Evolutionary conservation across 1,140 invertebrate genomes (phyloP), one percentile per base, ranked within the genome.

Genomic region (Meloidogyne hapla): DNA sequence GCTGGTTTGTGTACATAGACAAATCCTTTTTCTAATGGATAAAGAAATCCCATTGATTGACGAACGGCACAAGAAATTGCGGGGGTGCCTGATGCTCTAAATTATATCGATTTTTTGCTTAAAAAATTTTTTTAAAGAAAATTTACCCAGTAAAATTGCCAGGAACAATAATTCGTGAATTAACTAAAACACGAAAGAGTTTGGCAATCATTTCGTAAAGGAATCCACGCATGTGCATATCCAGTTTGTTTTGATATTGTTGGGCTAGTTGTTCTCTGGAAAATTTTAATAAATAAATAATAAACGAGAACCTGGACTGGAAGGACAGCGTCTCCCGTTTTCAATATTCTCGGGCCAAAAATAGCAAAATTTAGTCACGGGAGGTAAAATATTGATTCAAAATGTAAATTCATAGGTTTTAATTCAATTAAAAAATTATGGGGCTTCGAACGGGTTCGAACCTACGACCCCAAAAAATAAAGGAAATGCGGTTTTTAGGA

Each of bases 1-100:
- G 96, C 95, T 13, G 97, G 97, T 87, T 99, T 99, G 87, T 99
- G 95, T 18, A 99, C 93, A 86, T 95, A 99, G 77, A 99, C 97
- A 83, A 99, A 98, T 33, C 96, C 96, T 85, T 96, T 91, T 88
- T 99, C 97, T n/a, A 99, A 89, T 2, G 97, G 96, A 90, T 99
- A 99, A 42, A 99, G 88, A 84, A 94, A 93, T 21, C 97, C 97
- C 21, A 94, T 95, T 9, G 94, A 93, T n/a, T 96, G 95, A 89
- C 96, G 97, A 88, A 95, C 98, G 0, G 96, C 97, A 89, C 97
- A 99, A 61, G 92, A 91, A 69, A 99, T 92, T 0, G 94, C 94
- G 42, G 94, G 93, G 2, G 94, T 95, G 26, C 93, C 93, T 71
- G 93, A 92, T 88, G 95, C 92, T 5, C 94, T 95, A 88, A 61